Base-by-base conservation (phyloP, 2,888 invertebrate species). In the Drosophila meridionalis region DNA sequence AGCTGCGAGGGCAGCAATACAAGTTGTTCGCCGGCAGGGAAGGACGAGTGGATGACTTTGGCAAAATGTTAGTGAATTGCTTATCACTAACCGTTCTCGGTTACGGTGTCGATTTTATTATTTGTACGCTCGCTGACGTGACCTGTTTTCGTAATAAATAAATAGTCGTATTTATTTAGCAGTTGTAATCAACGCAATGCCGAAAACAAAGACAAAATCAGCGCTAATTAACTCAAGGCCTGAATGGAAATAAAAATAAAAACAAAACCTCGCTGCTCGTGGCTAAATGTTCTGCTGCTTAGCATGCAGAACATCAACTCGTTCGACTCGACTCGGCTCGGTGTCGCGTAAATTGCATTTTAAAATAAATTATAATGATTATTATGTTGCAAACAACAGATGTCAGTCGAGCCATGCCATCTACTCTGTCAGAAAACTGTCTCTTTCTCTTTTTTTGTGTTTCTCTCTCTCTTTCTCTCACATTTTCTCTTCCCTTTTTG, bases 301-400 rank as follows among this genome's bases (percentile, higher is more conserved):
- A 62, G 64, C 76, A 76, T 76, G 67, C 76, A 66, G 38, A 65
- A 59, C 71, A 71, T 69, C 80, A 82, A 71, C 78, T 74, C 71
- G 50, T 74, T 69, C 56, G 73, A 69, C 58, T 66, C 70, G 61
- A 57, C 79, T 48, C 62, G 36, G 45, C 81, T 76, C 71, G 59
- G 43, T 73, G 73, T 70, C 76, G 82, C 79, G 87, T 83, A 87
- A 87, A 87, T 88, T 87, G 84, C 87, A 88, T 88, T 87, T 87
- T 87, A 87, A 87, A 87, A 88, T 87, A 87, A 87, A 87, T 87
- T 87, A 88, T 87, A 85, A 87, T 81, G 82, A 83, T 88, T 88
- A 88, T 87, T 83, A 82, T 83, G 88, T 73, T 86, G 80, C 83
- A 82, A 87, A 87, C 86, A 87, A 87, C 87, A 87, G 87, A 87